Evolutionary conservation across 2,797 vertebrate species (phyloP).

Genomic region (Sebastes trivittatus): DNA sequence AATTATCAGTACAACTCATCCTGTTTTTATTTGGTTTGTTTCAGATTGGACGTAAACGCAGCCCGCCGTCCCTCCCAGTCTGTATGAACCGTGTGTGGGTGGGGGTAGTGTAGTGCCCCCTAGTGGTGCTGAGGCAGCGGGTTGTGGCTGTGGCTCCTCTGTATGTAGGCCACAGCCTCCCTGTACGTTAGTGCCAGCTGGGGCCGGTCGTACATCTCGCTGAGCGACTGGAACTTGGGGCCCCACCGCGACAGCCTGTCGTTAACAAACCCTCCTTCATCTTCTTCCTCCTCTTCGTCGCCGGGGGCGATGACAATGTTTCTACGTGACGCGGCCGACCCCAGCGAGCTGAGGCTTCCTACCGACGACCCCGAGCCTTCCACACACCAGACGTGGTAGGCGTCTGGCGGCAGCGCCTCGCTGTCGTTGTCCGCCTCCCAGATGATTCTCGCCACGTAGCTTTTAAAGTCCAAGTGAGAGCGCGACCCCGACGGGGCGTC

Average conservation of each 20-base stretch:
- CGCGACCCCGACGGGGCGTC: conserved; percentile 25
- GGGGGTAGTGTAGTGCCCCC: not conserved
- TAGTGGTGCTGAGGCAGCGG: conserved; percentile 60
- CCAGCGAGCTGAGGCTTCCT: conserved; percentile 89
- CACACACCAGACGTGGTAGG: conserved; percentile 84
- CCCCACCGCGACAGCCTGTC: conserved; percentile 84
- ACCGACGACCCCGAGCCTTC: conserved; percentile 82
- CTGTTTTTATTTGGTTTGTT: not conserved
- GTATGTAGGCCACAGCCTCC: conserved; percentile 61
- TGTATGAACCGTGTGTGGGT: not conserved
- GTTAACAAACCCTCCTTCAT: conserved; percentile 74
- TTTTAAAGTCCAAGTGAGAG: conserved; percentile 83
- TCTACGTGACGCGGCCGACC: conserved; percentile 52
- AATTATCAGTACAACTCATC: too few relatives aligned
- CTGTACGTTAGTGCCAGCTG: conserved; percentile 66
- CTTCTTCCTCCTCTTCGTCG: conserved; percentile 53
- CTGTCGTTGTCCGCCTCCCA: conserved; percentile 86
- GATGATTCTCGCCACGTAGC: conserved; percentile 85
- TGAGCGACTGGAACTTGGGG: conserved; percentile 85
- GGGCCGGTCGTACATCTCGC: conserved; percentile 81
- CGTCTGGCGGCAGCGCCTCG: conserved; percentile 80
- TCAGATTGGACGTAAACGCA: conserved; percentile 20
- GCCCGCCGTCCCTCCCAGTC: not conserved
- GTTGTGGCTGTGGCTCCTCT: conserved; percentile 64
- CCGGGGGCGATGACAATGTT: not conserved